Percentiles rank a stretch among this genome's conserved stretches.
These are phyloP conservation scores for Meloidogyne hapla DNA, from an alignment of 1,140 invertebrate species.

Conservation along the genomic window DNA sequence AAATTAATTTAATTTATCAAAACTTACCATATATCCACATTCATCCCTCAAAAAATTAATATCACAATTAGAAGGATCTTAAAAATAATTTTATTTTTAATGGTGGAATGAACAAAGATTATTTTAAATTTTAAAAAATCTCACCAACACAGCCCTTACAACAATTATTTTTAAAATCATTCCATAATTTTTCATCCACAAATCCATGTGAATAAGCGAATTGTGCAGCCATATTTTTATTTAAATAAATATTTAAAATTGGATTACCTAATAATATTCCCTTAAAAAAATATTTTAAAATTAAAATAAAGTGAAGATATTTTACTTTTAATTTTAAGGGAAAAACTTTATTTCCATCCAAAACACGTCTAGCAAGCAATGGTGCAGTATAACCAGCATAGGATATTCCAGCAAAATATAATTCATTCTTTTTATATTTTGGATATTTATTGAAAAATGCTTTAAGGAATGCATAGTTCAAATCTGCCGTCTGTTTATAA, in stretches of 20 bases:
- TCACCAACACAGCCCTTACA: conserved; percentile 31
- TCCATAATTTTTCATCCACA: conserved; percentile 56
- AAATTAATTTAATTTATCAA: neutral
- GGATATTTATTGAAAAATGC: conserved; percentile 68
- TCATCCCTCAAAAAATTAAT: neutral
- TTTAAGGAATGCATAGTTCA: conserved; percentile 67
- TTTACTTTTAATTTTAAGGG: conserved; percentile 25
- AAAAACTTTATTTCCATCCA: conserved; percentile 36
- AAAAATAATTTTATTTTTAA: neutral
- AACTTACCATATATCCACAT: conserved; percentile 13
- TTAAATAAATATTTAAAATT: conserved; percentile 31
- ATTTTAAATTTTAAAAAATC: neutral
- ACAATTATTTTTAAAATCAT: conserved; percentile 49
- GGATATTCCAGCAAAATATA: conserved; percentile 67
- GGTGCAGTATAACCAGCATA: conserved; percentile 66
- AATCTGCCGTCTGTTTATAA: conserved; percentile 51
- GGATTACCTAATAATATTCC: conserved; percentile 27
- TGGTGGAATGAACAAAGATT: too few relatives aligned
- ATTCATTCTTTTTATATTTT: conserved; percentile 65
- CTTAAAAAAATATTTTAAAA: conserved; percentile 24
- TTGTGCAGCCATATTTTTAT: conserved; percentile 44
- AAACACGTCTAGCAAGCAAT: conserved; percentile 65
- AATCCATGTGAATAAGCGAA: conserved; percentile 56
- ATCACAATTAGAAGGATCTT: conserved; percentile 9
- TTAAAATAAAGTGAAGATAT: neutral